Conservation (phyloP, 2,888 invertebrate genomes). For the Apoderus coryli region DNA sequence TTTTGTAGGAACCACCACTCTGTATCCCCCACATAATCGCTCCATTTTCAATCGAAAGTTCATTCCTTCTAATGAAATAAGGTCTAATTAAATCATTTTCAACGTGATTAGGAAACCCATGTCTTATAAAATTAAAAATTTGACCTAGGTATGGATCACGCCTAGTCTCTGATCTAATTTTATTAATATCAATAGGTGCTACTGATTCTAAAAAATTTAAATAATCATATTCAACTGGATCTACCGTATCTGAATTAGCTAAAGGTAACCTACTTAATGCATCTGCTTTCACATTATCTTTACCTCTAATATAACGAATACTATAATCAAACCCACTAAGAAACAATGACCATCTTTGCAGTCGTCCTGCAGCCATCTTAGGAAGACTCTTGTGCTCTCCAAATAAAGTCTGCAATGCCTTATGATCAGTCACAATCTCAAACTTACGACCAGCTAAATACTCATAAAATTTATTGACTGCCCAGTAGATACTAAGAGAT, state of each 20-base stretch:
- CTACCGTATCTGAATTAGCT: background rate
- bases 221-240: conserved; percentile 5
- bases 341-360: conserved; percentile 13
- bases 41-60: conserved; percentile 10
- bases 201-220: conserved; percentile 7
- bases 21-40: conserved; percentile 15
- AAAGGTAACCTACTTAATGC: background rate
- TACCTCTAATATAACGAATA: background rate
- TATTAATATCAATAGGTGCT: conserved; percentile 6
- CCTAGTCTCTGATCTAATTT: conserved; percentile 6
- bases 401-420: conserved; percentile 21
- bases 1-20: conserved; percentile 13
- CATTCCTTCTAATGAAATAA: conserved; percentile 4
- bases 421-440: conserved; percentile 23
- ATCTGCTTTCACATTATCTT: conserved; percentile 3
- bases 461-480: conserved; percentile 21
- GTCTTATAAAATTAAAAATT: conserved; percentile 8
- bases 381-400: conserved; percentile 21
- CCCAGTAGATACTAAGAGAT: conserved; percentile 15
- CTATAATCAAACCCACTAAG: conserved; percentile 2
- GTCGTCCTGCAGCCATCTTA: conserved; percentile 19
- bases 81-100: conserved; percentile 8
- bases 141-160: conserved; percentile 7
- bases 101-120: conserved; percentile 6
- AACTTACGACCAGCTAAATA: conserved; percentile 24